Conservation (phyloP, 2,797 vertebrate species). For the Periparus ater region DNA sequence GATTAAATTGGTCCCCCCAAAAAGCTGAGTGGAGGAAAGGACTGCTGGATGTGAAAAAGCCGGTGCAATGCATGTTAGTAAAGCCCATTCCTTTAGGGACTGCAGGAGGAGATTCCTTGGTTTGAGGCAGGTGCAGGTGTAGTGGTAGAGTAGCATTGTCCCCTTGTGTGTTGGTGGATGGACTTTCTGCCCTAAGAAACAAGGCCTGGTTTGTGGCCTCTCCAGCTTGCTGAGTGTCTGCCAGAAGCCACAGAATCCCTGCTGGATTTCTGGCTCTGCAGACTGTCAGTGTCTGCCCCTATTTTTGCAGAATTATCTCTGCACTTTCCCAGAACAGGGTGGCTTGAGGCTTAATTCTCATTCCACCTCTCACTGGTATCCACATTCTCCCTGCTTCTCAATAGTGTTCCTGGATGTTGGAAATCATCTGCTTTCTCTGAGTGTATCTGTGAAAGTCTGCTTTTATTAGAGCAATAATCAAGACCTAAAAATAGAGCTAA, state of each 20-base stretch:
- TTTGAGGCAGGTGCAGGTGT: not conserved
- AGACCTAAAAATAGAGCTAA: slow-evolving; percentile 6
- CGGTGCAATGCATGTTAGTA: not conserved
- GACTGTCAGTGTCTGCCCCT: not conserved
- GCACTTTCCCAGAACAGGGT: not conserved
- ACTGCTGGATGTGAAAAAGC: not conserved
- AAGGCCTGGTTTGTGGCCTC: not conserved
- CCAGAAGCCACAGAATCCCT: not conserved
- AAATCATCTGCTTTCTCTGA: not conserved
- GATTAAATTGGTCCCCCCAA: not conserved
- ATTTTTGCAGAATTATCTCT: not conserved
- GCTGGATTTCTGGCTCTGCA: not conserved
- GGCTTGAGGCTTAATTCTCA: not conserved
- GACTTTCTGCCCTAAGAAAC: not conserved
- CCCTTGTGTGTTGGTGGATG: not conserved
- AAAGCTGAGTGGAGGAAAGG: not conserved
- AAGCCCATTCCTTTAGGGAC: not conserved
- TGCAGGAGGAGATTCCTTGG: not conserved
- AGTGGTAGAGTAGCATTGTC: not conserved
- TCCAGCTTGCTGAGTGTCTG: not conserved
- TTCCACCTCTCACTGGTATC: not conserved
- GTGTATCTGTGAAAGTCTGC: not conserved
- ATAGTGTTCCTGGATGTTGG: not conserved
- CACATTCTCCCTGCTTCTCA: not conserved
- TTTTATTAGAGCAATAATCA: slow-evolving; percentile 33